Percentiles rank a stretch among this genome's conserved stretches.
phyloP scores from a whole-genome alignment of 1,140 invertebrate genomes.

The Cydia pomonella region DNA sequence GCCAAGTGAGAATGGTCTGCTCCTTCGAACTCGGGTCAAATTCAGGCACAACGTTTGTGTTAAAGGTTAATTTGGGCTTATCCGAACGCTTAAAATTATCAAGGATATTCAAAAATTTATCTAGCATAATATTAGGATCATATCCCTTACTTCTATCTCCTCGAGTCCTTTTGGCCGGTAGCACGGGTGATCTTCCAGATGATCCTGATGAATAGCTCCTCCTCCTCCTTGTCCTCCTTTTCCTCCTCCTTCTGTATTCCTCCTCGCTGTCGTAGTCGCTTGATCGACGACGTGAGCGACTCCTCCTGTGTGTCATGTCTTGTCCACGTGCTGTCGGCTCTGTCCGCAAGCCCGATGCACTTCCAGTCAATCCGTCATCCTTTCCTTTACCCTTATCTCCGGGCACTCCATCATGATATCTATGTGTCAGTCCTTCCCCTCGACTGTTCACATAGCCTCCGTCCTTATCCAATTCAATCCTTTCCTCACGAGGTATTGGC shows the following conservation, averaged over 20 bases:
- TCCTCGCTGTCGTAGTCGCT: background rate
- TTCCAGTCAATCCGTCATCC: background rate
- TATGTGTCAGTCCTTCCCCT: background rate
- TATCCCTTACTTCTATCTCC: background rate
- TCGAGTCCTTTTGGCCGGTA: background rate
- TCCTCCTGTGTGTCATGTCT: background rate
- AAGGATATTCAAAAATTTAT: constrained; percentile 1
- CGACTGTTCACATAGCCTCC: background rate
- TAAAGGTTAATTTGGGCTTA: constrained; percentile 13
- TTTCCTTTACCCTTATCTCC: background rate
- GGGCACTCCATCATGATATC: background rate
- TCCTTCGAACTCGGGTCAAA: constrained; percentile 36
- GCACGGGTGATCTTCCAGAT: background rate
- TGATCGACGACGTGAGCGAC: background rate
- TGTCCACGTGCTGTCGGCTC: background rate
- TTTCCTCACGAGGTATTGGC: background rate
- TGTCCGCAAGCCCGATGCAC: background rate
- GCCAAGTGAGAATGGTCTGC: constrained; percentile 41
- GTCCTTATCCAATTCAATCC: background rate
- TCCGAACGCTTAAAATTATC: background rate
- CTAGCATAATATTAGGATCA: background rate
- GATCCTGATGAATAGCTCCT: background rate
- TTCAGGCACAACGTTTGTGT: constrained; percentile 30
- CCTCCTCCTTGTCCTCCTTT: constrained; percentile 1
- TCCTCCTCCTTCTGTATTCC: background rate